A percentile compares a stretch with the other conserved stretches of the same genome.
Evolutionary conservation across 2,113 vertebrate species (phyloP).

Genomic region (Potamarius usumacintae): DNA sequence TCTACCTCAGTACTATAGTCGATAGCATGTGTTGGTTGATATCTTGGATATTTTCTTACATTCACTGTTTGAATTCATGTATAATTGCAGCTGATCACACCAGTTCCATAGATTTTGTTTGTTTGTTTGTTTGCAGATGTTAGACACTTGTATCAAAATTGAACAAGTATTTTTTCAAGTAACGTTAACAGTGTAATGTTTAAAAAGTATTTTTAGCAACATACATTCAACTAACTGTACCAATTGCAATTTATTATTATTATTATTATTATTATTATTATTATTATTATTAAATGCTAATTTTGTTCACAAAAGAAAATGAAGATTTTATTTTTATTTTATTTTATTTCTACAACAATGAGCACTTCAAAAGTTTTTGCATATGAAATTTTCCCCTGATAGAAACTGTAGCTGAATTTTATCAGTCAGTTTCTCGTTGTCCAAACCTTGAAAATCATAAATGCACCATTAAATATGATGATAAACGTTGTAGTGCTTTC

Average conservation of each 20-base stretch:
- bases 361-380: background rate
- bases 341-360: background rate
- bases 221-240: background rate
- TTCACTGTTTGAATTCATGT: background rate
- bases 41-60: background rate
- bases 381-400: background rate
- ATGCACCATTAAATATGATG: background rate
- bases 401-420: slow-evolving; percentile 8
- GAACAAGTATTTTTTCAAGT: background rate
- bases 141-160: background rate
- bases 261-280: background rate
- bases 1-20: background rate
- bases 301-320: background rate
- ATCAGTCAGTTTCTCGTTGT: background rate
- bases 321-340: background rate
- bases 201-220: background rate
- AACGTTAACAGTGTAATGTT: background rate
- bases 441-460: slow-evolving; percentile 4
- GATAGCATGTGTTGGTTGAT: background rate
- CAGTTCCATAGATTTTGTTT: background rate
- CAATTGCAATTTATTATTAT: background rate
- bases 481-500: slow-evolving; percentile 4
- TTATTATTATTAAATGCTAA: background rate
- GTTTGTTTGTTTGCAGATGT: background rate
- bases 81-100: background rate